phyloP scores from a whole-genome alignment of 2,888 invertebrate species.

The Lepidocyrtinus sp. region DNA sequence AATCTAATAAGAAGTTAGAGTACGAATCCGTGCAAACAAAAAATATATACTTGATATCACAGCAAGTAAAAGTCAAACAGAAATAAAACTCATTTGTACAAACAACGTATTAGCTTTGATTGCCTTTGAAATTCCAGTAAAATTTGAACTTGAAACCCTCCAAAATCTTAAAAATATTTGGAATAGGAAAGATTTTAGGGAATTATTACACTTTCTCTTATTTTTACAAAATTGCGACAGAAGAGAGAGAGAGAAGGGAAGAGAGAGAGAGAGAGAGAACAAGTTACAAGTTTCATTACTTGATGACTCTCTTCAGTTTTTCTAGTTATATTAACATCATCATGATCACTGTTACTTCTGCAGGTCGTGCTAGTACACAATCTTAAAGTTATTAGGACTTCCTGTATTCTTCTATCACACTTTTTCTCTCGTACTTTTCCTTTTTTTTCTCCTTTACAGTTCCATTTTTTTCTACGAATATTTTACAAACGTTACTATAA shows the following conservation, averaged over 20 bases:
- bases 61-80: too few species aligned
- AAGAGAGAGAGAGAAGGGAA: neutral
- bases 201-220: neutral
- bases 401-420: neutral
- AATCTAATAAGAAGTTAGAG: too few species aligned
- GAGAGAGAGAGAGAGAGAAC: neutral
- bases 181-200: too few species aligned
- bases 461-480: neutral
- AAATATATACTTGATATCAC: too few species aligned
- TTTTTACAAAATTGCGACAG: too few species aligned
- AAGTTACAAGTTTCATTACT: neutral
- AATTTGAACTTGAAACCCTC: too few species aligned
- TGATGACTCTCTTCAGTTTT: neutral
- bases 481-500: slow-evolving; percentile 7
- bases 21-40: slow-evolving; percentile 30
- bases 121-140: too few species aligned
- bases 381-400: neutral
- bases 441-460: neutral
- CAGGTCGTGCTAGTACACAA: neutral
- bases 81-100: too few species aligned
- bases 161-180: too few species aligned
- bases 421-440: neutral
- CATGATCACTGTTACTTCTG: too few species aligned
- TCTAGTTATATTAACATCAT: too few species aligned
- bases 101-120: too few species aligned